A percentile compares a stretch with the other conserved stretches of the same genome.
Conservation (phyloP, 92 coral and sea anemone genomes). For the Plumapathes pennacea region DNA sequence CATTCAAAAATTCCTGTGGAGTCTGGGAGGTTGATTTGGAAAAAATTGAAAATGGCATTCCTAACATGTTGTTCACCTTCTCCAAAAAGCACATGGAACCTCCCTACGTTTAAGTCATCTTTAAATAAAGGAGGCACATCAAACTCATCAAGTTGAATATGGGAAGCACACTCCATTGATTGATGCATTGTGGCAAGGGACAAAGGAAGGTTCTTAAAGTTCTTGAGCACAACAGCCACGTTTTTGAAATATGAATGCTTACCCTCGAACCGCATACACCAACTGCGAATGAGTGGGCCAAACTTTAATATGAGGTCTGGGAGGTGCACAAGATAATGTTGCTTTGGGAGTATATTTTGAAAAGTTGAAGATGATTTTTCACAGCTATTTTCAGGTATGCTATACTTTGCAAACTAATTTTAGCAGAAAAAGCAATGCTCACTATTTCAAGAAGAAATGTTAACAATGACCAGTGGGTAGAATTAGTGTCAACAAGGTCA, state of each 20-base stretch:
- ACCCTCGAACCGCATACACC: slow-evolving; percentile 38
- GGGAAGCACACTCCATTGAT: slow-evolving; percentile 20
- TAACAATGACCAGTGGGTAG: slow-evolving; percentile 15
- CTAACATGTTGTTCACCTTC: too few species aligned
- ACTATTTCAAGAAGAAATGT: slow-evolving; percentile 29
- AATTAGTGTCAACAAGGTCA: background rate
- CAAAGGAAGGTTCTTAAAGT: slow-evolving; percentile 20
- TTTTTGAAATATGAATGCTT: slow-evolving; percentile 36
- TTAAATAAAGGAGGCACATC: too few species aligned
- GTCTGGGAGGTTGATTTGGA: too few species aligned
- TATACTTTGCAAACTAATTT: background rate
- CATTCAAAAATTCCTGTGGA: background rate
- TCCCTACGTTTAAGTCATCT: too few species aligned
- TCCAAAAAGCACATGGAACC: too few species aligned
- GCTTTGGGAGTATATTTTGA: slow-evolving; percentile 32
- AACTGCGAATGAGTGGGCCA: slow-evolving; percentile 21
- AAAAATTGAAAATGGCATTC: too few species aligned
- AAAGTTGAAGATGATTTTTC: slow-evolving; percentile 14
- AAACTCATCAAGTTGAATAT: slow-evolving; percentile 3
- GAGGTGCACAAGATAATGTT: slow-evolving; percentile 39
- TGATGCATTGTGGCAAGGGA: slow-evolving; percentile 24
- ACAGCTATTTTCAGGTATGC: background rate
- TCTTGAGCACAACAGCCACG: slow-evolving; percentile 6
- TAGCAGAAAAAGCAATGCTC: slow-evolving; percentile 23
- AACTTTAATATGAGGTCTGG: slow-evolving; percentile 16